phyloP scores from a whole-genome alignment of 2,797 vertebrate species.

The Sebastes kiyomatsui region DNA sequence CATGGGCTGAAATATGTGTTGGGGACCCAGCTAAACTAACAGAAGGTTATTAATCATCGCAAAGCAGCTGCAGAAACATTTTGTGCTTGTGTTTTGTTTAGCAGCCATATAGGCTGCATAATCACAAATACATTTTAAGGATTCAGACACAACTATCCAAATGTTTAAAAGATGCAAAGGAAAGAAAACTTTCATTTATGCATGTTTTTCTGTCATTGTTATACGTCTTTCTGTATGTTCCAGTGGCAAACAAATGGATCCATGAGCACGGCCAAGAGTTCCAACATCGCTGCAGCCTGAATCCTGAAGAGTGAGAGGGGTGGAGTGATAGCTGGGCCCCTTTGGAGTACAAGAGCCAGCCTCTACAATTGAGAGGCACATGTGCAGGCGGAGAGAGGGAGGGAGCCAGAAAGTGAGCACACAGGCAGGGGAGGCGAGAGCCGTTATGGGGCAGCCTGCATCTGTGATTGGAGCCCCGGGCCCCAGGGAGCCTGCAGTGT shows the following conservation, averaged over 20 bases:
- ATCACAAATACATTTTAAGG: not conserved
- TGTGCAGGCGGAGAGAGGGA: constrained; percentile 31
- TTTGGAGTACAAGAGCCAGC: constrained; percentile 65
- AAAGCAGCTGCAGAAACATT: constrained; percentile 44
- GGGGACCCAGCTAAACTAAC: constrained; percentile 32
- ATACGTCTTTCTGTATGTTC: constrained; percentile 41
- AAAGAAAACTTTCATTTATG: not conserved
- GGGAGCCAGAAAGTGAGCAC: constrained; percentile 35
- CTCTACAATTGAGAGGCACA: constrained; percentile 60
- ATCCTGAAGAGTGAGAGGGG: constrained; percentile 83
- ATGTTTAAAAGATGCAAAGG: not conserved
- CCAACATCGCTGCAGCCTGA: constrained; percentile 83
- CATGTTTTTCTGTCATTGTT: not conserved
- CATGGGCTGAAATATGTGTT: constrained; percentile 15
- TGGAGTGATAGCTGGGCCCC: constrained; percentile 44
- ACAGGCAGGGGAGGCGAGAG: constrained; percentile 14
- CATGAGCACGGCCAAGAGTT: constrained; percentile 95
- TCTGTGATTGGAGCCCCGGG: constrained; percentile 59
- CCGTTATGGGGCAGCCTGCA: constrained; percentile 23
- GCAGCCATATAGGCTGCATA: not conserved
- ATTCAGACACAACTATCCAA: not conserved
- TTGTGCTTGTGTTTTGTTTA: constrained; percentile 2
- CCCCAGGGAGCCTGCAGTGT: constrained; percentile 50
- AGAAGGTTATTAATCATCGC: constrained; percentile 36
- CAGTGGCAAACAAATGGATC: constrained; percentile 98